Evolutionary conservation across 1,140 invertebrate genomes (phyloP), one percentile per base, ranked within the genome.

Genomic region (Hylaeus volcanicus): DNA sequence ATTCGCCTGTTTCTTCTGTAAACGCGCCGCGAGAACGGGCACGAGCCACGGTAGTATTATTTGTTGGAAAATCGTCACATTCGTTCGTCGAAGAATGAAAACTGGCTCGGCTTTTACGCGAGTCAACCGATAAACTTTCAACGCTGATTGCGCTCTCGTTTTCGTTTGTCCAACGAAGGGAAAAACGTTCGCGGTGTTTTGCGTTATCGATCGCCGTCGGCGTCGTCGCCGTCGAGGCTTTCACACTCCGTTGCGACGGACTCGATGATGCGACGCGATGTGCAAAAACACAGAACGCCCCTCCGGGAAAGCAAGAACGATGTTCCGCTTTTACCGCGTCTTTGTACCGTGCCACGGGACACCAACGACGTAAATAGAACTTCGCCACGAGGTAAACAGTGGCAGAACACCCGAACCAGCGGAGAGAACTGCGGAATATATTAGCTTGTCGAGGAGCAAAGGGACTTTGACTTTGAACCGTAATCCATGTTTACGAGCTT

Each of bases 361-460:
- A 55, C 14, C 12, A 14, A 26, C n/a, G 78, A 75, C 78, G 72
- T 37, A 80, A 80, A 80, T 80, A 80, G 72, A 74, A 79, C 71
- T 14, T 26, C n/a, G 55, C 51, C 26, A 61, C 78, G 39, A 68
- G 56, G 72, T 73, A 79, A 79, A 79, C 77, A 78, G 56, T 45
- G 37, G 51, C 61, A 45, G 75, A 63, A 68, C 66, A 51, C 45
- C 8, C 14, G 53, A 12, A 69, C 12, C 11, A 51, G 5, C 14
- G 14, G 26, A 26, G 39, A 43, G 39, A 73, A 65, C 12, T 39
- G 39, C 12, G 51, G 60, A 64, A 74, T 5, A 60, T n/a, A 43
- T 69, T 76, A 69, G n/a, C 26, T 26, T 5, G 14, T 2, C 43
- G 56, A 15, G 55, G 69, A 55, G 53, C 55, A 71, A 66, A 69